Conservation (phyloP, 92 coral and sea anemone genomes). For the Meandrina meandrites region DNA sequence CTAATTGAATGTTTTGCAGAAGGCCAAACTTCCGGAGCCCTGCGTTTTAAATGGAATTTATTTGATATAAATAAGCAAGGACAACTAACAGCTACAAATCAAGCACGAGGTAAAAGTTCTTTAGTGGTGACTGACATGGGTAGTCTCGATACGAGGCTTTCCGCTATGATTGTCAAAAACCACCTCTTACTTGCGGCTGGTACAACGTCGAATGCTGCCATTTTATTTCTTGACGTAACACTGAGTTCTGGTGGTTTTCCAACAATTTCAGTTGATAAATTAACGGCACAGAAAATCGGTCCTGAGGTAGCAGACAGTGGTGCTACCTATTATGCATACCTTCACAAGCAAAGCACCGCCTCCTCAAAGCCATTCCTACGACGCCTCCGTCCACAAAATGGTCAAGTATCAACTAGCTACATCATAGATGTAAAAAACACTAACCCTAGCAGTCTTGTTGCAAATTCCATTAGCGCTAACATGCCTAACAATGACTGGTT, state of each 20-base stretch:
- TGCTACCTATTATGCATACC: slow-evolving; percentile 27
- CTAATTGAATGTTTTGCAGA: background rate
- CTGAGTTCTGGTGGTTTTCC: background rate
- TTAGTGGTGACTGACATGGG: slow-evolving; percentile 14
- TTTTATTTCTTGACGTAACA: slow-evolving; percentile 19
- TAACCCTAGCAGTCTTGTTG: slow-evolving; percentile 12
- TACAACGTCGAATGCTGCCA: slow-evolving; percentile 3
- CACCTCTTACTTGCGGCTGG: slow-evolving; percentile 34
- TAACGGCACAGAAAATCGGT: background rate
- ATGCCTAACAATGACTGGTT: slow-evolving; percentile 41
- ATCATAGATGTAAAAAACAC: background rate
- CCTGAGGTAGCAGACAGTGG: slow-evolving; percentile 16
- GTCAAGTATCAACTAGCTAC: background rate
- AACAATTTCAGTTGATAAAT: background rate
- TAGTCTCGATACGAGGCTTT: slow-evolving; percentile 14
- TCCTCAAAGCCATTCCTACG: slow-evolving; percentile 9
- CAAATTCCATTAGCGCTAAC: background rate
- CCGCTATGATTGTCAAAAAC: slow-evolving; percentile 13
- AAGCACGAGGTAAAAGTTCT: background rate
- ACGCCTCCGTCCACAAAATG: slow-evolving; percentile 3
- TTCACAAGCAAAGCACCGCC: background rate
- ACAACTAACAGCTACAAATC: background rate
- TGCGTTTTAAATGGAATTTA: background rate
- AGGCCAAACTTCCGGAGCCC: background rate
- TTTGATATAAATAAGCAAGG: background rate